phyloP scores from a whole-genome alignment of 2,888 invertebrate genomes.

The Tuta absoluta region DNA sequence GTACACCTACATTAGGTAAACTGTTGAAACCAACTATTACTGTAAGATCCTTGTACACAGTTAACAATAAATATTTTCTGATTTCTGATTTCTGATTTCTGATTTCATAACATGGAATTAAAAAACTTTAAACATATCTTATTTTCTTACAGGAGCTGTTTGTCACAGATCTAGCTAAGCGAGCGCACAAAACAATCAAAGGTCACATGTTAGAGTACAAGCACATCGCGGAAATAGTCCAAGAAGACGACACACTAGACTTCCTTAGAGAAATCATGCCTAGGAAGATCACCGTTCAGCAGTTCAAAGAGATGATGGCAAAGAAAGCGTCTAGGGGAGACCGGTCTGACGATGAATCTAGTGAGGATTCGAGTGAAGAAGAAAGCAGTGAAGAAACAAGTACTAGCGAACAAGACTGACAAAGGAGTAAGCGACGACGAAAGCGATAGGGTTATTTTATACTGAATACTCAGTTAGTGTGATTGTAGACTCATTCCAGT shows the following conservation, averaged over 20 bases:
- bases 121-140: background rate
- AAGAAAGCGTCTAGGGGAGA: constrained; percentile 70
- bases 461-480: background rate
- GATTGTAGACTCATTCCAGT: background rate
- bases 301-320: constrained; percentile 85
- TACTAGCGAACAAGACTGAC: constrained; percentile 61
- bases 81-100: no score
- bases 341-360: constrained; percentile 58
- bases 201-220: constrained; percentile 84
- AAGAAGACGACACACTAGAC: constrained; percentile 84
- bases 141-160: constrained; percentile 83
- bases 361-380: constrained; percentile 64
- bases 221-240: constrained; percentile 86
- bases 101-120: no score
- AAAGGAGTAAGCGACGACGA: background rate
- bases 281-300: constrained; percentile 85
- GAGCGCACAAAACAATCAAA: constrained; percentile 80
- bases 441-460: background rate
- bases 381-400: constrained; percentile 57
- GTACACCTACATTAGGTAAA: no score
- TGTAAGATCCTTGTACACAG: no score
- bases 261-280: constrained; percentile 88
- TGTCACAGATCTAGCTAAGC: constrained; percentile 83
- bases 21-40: no score
- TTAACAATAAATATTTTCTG: no score